Base-by-base conservation (phyloP, 2,888 invertebrate species). In the Epinotia bilunana region DNA sequence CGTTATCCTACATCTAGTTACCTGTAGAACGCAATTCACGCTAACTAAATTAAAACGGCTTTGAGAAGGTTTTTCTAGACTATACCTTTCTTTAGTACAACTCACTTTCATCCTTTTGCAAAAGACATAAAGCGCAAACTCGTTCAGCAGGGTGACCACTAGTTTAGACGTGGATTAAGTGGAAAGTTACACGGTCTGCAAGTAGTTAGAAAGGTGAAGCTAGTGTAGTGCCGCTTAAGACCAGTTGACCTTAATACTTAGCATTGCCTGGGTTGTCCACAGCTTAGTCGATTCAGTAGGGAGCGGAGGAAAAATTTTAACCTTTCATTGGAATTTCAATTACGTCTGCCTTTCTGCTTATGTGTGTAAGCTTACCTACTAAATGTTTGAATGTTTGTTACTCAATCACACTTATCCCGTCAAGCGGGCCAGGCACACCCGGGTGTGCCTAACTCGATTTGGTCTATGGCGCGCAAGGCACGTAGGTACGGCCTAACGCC, bases 211-310 rank as follows among this genome's bases (percentile, higher is more conserved):
- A 68, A 68, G 57, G 68, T 68, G 57, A 55, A 39, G 43, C 53
- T 49, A 62, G 39, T 28, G 65, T 57, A 57, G 43, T 57, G 57
- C 55, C 57, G 39, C 55, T 68, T 68, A 57, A 68, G 55, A 39
- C 67, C 20, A 57, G 53, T 11, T 57, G 67, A 68, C 67, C 67
- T 68, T 68, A 49, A 49, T 49, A 68, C 57, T 68, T 68, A 57
- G 28, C 39, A 20, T 68, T 58, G 57, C 16, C 65, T 68, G 33
- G 20, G 16, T 28, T 58, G 12, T 33, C 13, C 9, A 68, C 43
- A 57, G 57, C 39, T 23, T 57, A 57, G 39, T 61, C 7, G 9
- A 53, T 7, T 58, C 20, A 43, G 55, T 23, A 20, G 16, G 20
- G 13, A 57, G 1, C 9, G n/a, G 1, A 18, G n/a, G 3, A 18